These are phyloP conservation scores for Brachionus plicatilis DNA, from an alignment of 1,140 invertebrate species.

Conservation along the genomic window DNA sequence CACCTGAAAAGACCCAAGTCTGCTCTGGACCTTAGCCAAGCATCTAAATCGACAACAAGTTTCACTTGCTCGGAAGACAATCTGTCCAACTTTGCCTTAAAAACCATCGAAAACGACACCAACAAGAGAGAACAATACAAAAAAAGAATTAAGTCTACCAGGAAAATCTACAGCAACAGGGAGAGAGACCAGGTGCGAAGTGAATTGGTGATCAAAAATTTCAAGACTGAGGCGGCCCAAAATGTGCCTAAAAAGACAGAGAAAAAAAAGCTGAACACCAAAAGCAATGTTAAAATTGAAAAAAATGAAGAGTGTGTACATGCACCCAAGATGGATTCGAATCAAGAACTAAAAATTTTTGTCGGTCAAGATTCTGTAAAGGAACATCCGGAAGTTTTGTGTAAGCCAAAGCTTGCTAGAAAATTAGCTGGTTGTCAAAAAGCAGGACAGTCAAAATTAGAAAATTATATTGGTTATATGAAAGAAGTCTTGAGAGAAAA, in stretches of 20 bases:
- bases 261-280: neutral
- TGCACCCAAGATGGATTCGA: neutral
- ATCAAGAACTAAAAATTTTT: neutral
- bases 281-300: neutral
- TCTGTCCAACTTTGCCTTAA: neutral
- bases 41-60: neutral
- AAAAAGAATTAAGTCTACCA: constrained; percentile 9
- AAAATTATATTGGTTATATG: neutral
- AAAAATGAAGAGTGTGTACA: neutral
- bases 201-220: neutral
- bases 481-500: neutral
- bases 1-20: neutral
- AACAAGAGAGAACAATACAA: neutral
- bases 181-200: constrained; percentile 13
- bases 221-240: neutral
- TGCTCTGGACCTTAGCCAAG: neutral
- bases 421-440: neutral
- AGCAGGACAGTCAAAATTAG: neutral
- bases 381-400: neutral
- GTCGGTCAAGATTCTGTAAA: neutral
- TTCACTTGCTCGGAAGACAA: neutral
- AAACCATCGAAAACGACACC: neutral
- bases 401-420: neutral
- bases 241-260: neutral
- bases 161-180: constrained; percentile 33